phyloP scores from a whole-genome alignment of 2,113 vertebrate genomes.

The Rhinolophus ferrumequinum region DNA sequence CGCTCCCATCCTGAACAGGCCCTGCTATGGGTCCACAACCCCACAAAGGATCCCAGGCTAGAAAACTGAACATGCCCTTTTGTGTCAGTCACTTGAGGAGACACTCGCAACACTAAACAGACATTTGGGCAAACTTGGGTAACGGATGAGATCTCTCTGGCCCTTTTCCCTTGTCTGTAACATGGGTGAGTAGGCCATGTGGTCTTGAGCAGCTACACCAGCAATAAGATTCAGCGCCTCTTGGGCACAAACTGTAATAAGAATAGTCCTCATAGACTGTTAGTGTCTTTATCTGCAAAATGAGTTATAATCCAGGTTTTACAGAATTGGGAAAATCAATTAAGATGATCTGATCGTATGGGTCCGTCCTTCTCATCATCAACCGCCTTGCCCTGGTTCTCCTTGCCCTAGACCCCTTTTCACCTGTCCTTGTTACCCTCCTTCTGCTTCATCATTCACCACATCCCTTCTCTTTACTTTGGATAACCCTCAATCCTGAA shows the following conservation, averaged over 20 bases:
- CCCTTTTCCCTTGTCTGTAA: neutral
- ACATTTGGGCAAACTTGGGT: neutral
- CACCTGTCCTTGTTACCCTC: neutral
- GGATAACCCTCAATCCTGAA: neutral
- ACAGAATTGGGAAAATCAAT: neutral
- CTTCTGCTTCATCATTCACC: neutral
- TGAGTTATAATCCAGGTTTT: neutral
- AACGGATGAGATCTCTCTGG: neutral
- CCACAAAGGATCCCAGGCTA: neutral
- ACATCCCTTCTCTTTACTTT: neutral
- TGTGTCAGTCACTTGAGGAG: neutral
- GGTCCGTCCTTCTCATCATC: neutral
- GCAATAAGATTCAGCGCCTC: neutral
- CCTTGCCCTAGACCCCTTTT: neutral
- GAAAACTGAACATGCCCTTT: neutral
- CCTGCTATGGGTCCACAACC: rapidly evolving
- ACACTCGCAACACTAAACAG: neutral
- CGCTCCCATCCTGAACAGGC: too few species aligned
- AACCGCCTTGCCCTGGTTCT: neutral
- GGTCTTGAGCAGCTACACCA: neutral
- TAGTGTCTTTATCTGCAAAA: neutral
- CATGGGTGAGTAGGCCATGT: neutral
- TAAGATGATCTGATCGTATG: neutral
- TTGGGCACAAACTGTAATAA: neutral
- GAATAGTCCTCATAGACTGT: neutral